phyloP scores from a whole-genome alignment of 2,113 vertebrate genomes.

The Bungarus multicinctus region DNA sequence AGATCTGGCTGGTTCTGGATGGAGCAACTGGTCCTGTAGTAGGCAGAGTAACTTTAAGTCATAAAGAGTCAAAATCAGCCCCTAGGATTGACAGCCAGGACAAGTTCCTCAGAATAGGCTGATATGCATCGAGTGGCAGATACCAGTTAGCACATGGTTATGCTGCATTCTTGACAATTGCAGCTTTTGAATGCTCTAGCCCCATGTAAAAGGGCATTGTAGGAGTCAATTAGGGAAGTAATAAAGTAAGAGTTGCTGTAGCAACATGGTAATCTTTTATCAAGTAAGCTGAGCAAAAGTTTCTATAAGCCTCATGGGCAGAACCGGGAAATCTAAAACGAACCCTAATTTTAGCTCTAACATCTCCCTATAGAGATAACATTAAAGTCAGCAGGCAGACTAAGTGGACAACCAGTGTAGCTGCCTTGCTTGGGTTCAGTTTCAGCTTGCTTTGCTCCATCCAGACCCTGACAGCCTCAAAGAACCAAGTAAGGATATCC shows the following conservation, averaged over 20 bases:
- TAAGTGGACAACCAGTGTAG: not conserved
- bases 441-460: not conserved
- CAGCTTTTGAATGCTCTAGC: not conserved
- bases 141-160: not conserved
- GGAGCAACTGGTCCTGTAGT: not conserved
- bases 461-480: not conserved
- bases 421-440: not conserved
- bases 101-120: not conserved
- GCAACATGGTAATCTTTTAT: not conserved
- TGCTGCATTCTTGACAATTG: not conserved
- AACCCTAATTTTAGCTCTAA: not conserved
- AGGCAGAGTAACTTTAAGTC: not conserved
- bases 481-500: not conserved
- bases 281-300: not conserved
- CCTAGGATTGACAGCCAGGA: not conserved
- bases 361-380: not conserved
- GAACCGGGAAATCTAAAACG: not conserved
- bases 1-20: not conserved
- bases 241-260: not conserved
- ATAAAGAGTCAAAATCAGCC: not conserved
- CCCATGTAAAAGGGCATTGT: not conserved
- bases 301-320: not conserved
- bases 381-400: not conserved
- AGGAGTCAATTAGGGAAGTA: not conserved
- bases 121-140: not conserved